Conservation (phyloP, 2,888 invertebrate genomes). For the Leptopilina syphax region DNA sequence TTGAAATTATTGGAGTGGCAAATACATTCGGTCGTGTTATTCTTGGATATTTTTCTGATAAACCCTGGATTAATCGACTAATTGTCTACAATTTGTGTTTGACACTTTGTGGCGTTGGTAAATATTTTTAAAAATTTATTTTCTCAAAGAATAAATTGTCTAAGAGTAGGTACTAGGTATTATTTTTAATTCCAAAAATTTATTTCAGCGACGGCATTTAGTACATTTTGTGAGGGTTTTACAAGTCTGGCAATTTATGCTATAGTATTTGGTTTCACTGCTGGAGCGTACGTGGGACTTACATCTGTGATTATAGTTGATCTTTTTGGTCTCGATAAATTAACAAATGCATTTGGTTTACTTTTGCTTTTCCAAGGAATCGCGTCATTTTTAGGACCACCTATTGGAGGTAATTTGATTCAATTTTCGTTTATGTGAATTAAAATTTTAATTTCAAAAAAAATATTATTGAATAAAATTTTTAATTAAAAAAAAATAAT, state of each 20-base stretch:
- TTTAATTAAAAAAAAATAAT: neutral
- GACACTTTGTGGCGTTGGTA: constrained; percentile 91
- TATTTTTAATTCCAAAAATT: neutral
- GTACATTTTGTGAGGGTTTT: constrained; percentile 87
- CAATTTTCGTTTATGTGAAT: neutral
- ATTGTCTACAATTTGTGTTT: constrained; percentile 93
- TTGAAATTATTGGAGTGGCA: constrained; percentile 88
- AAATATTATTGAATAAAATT: no score
- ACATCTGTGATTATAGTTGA: constrained; percentile 97
- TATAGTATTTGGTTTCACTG: constrained; percentile 90
- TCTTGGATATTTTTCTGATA: constrained; percentile 92
- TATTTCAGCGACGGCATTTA: constrained; percentile 86
- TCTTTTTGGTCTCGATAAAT: constrained; percentile 91
- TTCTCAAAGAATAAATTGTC: neutral
- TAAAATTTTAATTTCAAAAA: neutral
- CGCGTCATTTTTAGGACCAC: constrained; percentile 94
- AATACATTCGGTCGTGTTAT: constrained; percentile 94
- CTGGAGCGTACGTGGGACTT: constrained; percentile 97
- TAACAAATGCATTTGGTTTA: constrained; percentile 97
- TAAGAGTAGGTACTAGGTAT: no score
- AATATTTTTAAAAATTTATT: constrained; percentile 71
- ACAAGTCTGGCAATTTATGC: constrained; percentile 87
- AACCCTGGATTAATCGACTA: constrained; percentile 93
- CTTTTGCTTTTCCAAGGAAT: constrained; percentile 95
- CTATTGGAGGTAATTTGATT: constrained; percentile 87